Evolutionary conservation across 2,888 invertebrate species (phyloP).

Genomic region (Pachliopta kotzebuea): DNA sequence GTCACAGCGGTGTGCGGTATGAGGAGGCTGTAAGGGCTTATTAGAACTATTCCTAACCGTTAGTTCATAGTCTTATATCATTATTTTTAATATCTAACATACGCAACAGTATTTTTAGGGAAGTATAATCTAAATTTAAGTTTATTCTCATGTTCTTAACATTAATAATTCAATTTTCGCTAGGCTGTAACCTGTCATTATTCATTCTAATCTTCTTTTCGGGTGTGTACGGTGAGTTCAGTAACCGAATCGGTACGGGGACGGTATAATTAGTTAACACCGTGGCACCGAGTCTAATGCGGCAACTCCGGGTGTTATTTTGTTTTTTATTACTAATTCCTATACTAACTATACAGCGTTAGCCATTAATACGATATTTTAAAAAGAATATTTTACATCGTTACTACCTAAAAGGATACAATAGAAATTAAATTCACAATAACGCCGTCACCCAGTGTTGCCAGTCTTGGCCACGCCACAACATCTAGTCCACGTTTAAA

Average conservation of each 20-base stretch:
- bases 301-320: slow-evolving; percentile 11
- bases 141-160: slow-evolving; percentile 59
- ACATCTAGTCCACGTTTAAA: slow-evolving; percentile 45
- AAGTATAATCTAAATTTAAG: slow-evolving; percentile 72
- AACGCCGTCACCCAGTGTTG: slow-evolving; percentile 23
- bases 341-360: background rate
- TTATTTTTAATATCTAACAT: slow-evolving; percentile 76
- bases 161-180: slow-evolving; percentile 42
- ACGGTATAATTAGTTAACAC: slow-evolving; percentile 34
- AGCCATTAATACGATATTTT: background rate
- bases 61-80: slow-evolving; percentile 73
- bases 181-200: slow-evolving; percentile 30
- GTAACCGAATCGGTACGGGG: slow-evolving; percentile 25
- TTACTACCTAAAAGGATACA: background rate
- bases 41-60: slow-evolving; percentile 50
- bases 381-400: background rate
- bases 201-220: slow-evolving; percentile 23
- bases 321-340: background rate
- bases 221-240: slow-evolving; percentile 36
- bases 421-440: background rate
- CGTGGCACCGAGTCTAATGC: slow-evolving; percentile 9
- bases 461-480: slow-evolving; percentile 33
- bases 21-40: slow-evolving; percentile 24
- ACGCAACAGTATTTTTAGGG: slow-evolving; percentile 77
- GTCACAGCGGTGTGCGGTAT: slow-evolving; percentile 7